Base-by-base conservation (phyloP, 30 jellyfish, hydroid and myxozoan species). In the Rhopilema esculentum region DNA sequence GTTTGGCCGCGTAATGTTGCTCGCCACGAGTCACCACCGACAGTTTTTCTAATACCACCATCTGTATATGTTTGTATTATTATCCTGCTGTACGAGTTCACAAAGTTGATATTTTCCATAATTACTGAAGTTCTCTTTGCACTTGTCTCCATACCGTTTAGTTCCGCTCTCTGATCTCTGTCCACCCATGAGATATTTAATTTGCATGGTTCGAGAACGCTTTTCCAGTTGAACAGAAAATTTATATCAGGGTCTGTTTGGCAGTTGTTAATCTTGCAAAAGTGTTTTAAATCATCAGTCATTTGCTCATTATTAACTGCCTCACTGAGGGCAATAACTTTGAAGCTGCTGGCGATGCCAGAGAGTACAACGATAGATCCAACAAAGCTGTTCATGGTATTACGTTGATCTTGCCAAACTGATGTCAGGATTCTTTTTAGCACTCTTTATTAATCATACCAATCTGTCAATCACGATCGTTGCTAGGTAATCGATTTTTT, bases 1-100 rank as follows among this genome's bases (percentile, higher is more conserved):
- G 76, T 92, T 8, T 66, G 89, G 26, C 85, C 89, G 9, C 30
- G 24, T 28, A 89, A 22, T 19, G 15, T 40, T 1, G 76, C 97
- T 8, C 77, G 89, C 97, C 97, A 89, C 1, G 88, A 80, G 49
- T 89, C 97, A 0, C 97, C 97, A 6, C 97, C 97, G 21, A 21
- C 4, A 0, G 1, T 21, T 78, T 89, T 89, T 40, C 20, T 51
- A 20, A 33, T 21, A 27, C 97, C 97, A 33, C 27, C 82, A 21
- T 30, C 27, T 33, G 87, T 71, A 63, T 77, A 74, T 2, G 91
- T 66, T 40, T 77, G 87, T 49, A 88, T 33, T 24, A 68, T 28
- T 16, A 88, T 50, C 29, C 72, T 49, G 30, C 89, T 65, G 69
- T 53, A 32, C 18, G 18, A 27, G 30, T 68, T 88, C 63, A 26